Percentiles rank a stretch among this genome's conserved stretches.
phyloP scores from a whole-genome alignment of 2,797 vertebrate species.

The Simalia tracyae region DNA sequence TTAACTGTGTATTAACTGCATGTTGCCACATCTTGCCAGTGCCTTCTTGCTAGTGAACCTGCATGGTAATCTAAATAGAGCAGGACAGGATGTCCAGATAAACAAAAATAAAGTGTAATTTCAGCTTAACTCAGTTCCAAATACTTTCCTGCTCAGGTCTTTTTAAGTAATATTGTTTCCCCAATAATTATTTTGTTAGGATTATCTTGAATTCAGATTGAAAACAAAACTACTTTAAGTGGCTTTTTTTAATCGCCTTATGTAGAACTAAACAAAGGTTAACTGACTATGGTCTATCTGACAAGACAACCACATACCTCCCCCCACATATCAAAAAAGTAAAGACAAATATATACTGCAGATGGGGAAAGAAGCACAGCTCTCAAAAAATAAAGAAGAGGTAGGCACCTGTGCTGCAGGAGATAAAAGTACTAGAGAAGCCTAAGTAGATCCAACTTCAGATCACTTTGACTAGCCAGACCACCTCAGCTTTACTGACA shows the following conservation, averaged over 20 bases:
- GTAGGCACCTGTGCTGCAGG: too few relatives aligned
- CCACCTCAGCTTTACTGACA: not conserved
- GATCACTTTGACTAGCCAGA: not conserved
- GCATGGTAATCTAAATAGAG: not conserved
- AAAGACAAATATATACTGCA: not conserved
- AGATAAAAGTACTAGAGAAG: not conserved
- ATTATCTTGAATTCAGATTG: not conserved
- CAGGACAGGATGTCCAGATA: not conserved
- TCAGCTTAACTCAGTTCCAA: not conserved
- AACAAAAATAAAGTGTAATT: not conserved
- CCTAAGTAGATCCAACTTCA: not conserved
- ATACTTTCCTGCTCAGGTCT: not conserved
- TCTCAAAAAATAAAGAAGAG: slow-evolving; percentile 5
- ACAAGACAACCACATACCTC: not conserved
- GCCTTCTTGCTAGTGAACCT: not conserved
- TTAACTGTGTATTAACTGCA: not conserved
- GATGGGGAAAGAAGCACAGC: not conserved
- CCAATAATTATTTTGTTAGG: not conserved
- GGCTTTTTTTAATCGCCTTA: not conserved
- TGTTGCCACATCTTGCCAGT: not conserved
- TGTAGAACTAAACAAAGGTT: not conserved
- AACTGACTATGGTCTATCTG: not conserved
- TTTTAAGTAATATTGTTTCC: not conserved
- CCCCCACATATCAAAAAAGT: too few relatives aligned
- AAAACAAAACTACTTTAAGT: not conserved